phyloP scores from a whole-genome alignment of 2,797 vertebrate species.

The Columba guinea region DNA sequence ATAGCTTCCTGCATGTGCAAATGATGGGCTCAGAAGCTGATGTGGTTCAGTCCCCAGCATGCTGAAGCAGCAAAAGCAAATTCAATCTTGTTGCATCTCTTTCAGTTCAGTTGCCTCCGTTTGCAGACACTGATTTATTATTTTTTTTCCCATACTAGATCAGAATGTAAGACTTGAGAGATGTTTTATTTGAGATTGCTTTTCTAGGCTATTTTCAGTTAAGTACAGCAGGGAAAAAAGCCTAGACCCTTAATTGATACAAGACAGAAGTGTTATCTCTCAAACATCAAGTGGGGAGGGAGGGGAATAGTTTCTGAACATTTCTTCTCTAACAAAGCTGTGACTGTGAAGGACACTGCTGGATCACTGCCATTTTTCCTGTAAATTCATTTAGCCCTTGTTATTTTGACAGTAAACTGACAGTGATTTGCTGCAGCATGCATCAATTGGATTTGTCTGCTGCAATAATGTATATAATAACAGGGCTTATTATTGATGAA shows the following conservation, averaged over 20 bases:
- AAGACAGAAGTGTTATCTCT: slow-evolving; percentile 27
- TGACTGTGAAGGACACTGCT: slow-evolving; percentile 50
- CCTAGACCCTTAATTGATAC: neutral
- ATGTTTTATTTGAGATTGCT: neutral
- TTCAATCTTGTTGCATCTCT: neutral
- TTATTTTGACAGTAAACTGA: slow-evolving; percentile 76
- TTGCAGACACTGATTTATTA: neutral
- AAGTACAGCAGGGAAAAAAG: neutral
- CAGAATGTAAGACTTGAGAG: neutral
- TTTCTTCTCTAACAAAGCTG: slow-evolving; percentile 9
- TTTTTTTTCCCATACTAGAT: neutral
- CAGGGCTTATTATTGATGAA: slow-evolving; percentile 77
- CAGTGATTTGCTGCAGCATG: slow-evolving; percentile 69
- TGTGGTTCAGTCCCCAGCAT: neutral
- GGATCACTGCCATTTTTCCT: slow-evolving; percentile 62
- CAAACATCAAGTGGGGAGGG: neutral
- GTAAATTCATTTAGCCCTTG: slow-evolving; percentile 70
- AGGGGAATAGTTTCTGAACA: neutral
- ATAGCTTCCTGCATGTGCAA: neutral
- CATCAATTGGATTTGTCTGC: slow-evolving; percentile 75
- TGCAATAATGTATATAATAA: slow-evolving; percentile 75
- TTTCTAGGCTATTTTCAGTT: neutral
- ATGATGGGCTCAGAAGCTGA: neutral
- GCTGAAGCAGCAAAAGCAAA: neutral
- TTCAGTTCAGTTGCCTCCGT: neutral